Base-by-base conservation (phyloP, 1,140 invertebrate species). In the Euura lappo region DNA sequence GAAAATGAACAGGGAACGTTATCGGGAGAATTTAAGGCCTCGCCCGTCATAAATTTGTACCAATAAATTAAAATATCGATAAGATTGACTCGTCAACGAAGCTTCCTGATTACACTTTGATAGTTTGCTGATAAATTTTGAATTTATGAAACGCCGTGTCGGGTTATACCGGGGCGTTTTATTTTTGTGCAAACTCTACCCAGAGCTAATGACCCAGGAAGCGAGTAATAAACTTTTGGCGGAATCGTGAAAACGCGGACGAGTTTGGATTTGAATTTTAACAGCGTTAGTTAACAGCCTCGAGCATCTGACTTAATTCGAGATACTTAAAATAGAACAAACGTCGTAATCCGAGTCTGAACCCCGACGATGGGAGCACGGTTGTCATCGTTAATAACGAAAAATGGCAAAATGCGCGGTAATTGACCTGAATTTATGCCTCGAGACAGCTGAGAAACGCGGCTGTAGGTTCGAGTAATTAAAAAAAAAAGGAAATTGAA, bases 401-500 rank as follows among this genome's bases (percentile, higher is more conserved):
- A n/a, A 60, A 60, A 60, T 60, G 51, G 51, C 51, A 60, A 60
- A 60, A n/a, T 60, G 13, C 8, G 8, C 51, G 51, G 51, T 60
- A 60, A 60, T 60, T 60, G 51, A 60, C 8, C 51, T 60, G 6
- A 60, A 60, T 60, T 60, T 60, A 60, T 60, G 51, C 51, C 51
- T 28, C 66, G 66, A 44, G 13, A 68, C 66, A 68, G 66, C 66
- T 68, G 44, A 28, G 66, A 8, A 68, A 10, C 44, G 13, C 66
- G 66, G 43, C 13, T 28, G 28, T 28, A 28, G 28, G 28, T 28
- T 28, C 28, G 28, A 28, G 4, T 68, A 68, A 68, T 68, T 68
- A 68, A 42, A 68, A 44, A 68, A 44, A 68, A 68, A 44, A 42
- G 44, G 44, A 68, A 68, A 68, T 68, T 28, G 66, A 10, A 28